Percentiles rank a stretch among this genome's conserved stretches.
Conservation (phyloP, 2,888 invertebrate species). For the Sphaerolaimus hirsutus region DNA sequence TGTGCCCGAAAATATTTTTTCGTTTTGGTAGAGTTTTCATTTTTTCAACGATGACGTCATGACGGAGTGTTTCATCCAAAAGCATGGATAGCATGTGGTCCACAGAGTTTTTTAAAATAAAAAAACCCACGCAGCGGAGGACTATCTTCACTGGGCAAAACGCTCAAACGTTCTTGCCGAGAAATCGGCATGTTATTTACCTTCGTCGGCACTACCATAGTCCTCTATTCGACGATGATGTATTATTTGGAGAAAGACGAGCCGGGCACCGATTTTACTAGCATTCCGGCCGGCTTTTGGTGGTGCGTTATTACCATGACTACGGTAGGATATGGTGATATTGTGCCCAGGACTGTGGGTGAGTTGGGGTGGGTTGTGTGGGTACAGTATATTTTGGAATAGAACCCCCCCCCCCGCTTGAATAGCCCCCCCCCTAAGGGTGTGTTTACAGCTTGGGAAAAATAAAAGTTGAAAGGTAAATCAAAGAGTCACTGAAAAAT, state of each 20-base stretch:
- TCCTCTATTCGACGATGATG: background rate
- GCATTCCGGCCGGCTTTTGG: background rate
- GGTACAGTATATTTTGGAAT: too few species aligned
- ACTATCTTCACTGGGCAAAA: background rate
- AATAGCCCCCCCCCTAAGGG: too few species aligned
- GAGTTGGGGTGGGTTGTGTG: background rate
- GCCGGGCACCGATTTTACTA: background rate
- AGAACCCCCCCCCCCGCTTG: too few species aligned
- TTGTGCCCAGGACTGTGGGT: background rate
- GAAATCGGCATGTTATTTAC: background rate
- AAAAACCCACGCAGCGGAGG: background rate
- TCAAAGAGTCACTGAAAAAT: too few species aligned
- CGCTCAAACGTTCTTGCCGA: background rate
- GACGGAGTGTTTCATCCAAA: too few species aligned
- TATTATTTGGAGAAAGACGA: conserved; percentile 1
- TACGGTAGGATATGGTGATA: background rate
- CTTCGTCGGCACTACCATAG: background rate
- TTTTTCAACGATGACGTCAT: too few species aligned
- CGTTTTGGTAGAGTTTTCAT: too few species aligned
- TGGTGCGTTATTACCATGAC: conserved; percentile 1
- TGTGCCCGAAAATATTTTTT: too few species aligned
- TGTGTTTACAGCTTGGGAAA: too few species aligned
- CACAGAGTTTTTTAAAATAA: too few species aligned
- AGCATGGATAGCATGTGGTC: too few species aligned
- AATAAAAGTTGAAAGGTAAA: too few species aligned